phyloP scores from a whole-genome alignment of 1,140 invertebrate species.

The Globodera ellingtonae region DNA sequence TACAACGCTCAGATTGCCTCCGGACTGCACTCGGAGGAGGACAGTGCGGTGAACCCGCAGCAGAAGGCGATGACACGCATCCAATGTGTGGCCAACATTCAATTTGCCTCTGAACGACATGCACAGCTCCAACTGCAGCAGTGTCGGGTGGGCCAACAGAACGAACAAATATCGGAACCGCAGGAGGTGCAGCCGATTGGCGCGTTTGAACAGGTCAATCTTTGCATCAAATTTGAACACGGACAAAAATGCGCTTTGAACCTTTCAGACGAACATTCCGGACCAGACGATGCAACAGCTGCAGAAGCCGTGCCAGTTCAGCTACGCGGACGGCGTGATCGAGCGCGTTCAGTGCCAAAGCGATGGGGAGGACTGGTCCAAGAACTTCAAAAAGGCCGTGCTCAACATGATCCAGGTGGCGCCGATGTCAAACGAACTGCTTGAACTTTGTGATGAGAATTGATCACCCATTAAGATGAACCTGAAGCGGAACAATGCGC shows the following conservation, averaged over 20 bases:
- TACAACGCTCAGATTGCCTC: slow-evolving; percentile 38
- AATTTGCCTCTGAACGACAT: slow-evolving; percentile 27
- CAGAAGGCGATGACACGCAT: slow-evolving; percentile 45
- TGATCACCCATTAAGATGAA: slow-evolving; percentile 35
- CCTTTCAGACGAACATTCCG: slow-evolving; percentile 22
- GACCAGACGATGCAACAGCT: slow-evolving; percentile 28
- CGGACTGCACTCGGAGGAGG: slow-evolving; percentile 11
- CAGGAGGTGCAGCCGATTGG: slow-evolving; percentile 31
- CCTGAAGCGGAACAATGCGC: slow-evolving; percentile 36
- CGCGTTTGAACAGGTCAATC: slow-evolving; percentile 25
- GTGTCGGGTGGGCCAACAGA: slow-evolving; percentile 33
- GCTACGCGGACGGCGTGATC: slow-evolving; percentile 40
- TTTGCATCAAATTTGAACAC: neutral
- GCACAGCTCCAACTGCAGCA: slow-evolving; percentile 31
- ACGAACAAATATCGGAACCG: slow-evolving; percentile 24
- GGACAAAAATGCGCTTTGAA: too few species aligned
- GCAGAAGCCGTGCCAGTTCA: slow-evolving; percentile 38
- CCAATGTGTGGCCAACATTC: slow-evolving; percentile 33
- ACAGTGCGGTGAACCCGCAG: neutral
- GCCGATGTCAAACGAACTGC: neutral
- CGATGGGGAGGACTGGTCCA: slow-evolving; percentile 38
- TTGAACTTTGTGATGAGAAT: neutral
- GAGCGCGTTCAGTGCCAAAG: slow-evolving; percentile 34
- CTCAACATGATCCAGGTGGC: slow-evolving; percentile 34
- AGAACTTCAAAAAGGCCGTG: slow-evolving; percentile 44